Evolutionary conservation across 2,888 invertebrate genomes (phyloP).

Genomic region (Alloscopus bannaensis): DNA sequence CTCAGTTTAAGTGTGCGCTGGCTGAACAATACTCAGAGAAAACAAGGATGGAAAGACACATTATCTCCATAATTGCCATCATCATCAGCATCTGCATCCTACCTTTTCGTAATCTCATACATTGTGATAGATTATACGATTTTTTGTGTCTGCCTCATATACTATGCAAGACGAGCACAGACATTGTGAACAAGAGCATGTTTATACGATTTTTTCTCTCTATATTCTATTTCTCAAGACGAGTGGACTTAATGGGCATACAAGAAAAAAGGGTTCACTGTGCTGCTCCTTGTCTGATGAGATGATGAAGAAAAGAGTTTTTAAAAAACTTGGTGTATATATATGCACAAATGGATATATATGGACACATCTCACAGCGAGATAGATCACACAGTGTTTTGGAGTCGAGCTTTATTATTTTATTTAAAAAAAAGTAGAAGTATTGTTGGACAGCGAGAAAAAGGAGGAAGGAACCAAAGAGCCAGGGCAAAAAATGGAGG

Average conservation of each 20-base stretch:
- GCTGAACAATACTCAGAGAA: constrained; percentile 19
- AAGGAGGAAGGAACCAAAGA: constrained; percentile 43
- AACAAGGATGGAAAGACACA: constrained; percentile 43
- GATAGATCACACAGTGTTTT: too few relatives aligned
- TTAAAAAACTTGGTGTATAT: too few relatives aligned
- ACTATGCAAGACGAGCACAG: too few relatives aligned
- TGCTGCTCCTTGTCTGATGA: constrained; percentile 6
- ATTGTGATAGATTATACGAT: constrained; percentile 4
- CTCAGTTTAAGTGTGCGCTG: constrained; percentile 11
- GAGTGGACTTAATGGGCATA: constrained; percentile 47
- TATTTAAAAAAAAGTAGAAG: too few relatives aligned
- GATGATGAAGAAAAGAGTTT: too few relatives aligned
- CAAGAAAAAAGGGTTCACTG: constrained; percentile 50
- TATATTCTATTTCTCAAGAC: constrained; percentile 25
- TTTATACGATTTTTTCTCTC: constrained; percentile 51
- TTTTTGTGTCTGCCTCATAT: too few relatives aligned
- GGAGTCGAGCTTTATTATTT: too few relatives aligned
- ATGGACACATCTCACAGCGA: too few relatives aligned
- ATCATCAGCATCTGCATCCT: constrained; percentile 44
- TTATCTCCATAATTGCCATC: constrained; percentile 54
- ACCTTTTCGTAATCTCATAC: constrained; percentile 21
- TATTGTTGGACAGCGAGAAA: constrained; percentile 27
- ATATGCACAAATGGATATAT: too few relatives aligned
- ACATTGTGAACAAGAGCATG: constrained; percentile 24
- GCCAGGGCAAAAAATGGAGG: constrained; percentile 37